Evolutionary conservation across 2,113 vertebrate genomes (phyloP).

Genomic region (Thomomys bottae): DNA sequence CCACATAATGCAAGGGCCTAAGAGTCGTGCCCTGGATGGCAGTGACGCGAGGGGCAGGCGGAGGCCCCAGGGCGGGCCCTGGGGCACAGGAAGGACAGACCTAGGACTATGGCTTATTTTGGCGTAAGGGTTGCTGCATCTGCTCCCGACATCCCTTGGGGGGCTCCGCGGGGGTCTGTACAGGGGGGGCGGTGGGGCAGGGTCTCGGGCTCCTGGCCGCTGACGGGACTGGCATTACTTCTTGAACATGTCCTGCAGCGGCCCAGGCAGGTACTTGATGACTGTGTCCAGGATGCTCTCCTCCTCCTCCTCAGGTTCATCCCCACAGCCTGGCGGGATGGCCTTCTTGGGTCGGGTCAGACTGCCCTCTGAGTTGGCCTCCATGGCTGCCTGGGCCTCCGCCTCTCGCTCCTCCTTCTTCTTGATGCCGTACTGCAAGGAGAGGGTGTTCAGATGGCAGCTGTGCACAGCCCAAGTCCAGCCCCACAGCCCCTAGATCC

Average conservation of each 20-base stretch:
- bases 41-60: neutral
- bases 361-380: slow-evolving; percentile 93
- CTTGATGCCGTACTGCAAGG: slow-evolving; percentile 95
- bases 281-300: slow-evolving; percentile 98
- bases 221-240: slow-evolving; percentile 88
- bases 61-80: slow-evolving; percentile 50
- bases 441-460: neutral
- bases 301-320: slow-evolving; percentile 92
- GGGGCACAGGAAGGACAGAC: slow-evolving; percentile 64
- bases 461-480: no score
- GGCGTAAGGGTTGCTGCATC: slow-evolving; percentile 85
- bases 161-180: slow-evolving; percentile 72
- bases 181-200: slow-evolving; percentile 73
- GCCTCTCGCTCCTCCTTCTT: slow-evolving; percentile 96
- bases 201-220: slow-evolving; percentile 78
- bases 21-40: neutral
- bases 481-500: no score
- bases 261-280: slow-evolving; percentile 97
- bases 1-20: neutral
- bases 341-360: slow-evolving; percentile 96
- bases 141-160: slow-evolving; percentile 81
- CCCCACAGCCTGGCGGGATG: slow-evolving; percentile 85
- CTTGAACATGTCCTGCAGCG: slow-evolving; percentile 99
- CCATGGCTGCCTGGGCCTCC: slow-evolving; percentile 93
- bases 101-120: slow-evolving; percentile 89